Evolutionary conservation across 2,113 vertebrate genomes (phyloP), one percentile per base, ranked within the genome.

Genomic region (Microcebus tavaratra): DNA sequence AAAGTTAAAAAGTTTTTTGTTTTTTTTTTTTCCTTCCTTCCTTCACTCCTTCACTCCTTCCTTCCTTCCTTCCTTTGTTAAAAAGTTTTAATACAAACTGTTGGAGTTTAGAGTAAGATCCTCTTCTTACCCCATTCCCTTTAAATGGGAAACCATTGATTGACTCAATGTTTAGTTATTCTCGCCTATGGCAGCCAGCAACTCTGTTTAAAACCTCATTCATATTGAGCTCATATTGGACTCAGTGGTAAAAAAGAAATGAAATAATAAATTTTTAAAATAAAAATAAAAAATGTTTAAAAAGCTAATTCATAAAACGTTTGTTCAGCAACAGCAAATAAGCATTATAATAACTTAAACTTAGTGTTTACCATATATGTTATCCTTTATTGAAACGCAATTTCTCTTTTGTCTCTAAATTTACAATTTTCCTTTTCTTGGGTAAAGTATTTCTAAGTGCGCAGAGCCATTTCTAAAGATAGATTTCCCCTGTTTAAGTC

Each of bases 401-500:
- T 73, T 57, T 80, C 18, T 93, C 68, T 91, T 70, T 59, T 31
- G 5, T 42, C 67, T 81, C 55, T 90, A 94, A 82, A 65, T 53
- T 91, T 90, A 65, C 8, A 80, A 39, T 75, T 79, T 87, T 87
- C 45, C 50, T 90, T 85, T 48, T 55, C 34, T 73, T 57, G 18
- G 8, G 55, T 63, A 90, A 86, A 83, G 53, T 86, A 93, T 70
- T 79, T 94, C 67, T 39, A 95, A 91, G 29, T 34, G 15, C 95
- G 2, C 20, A 42, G 3, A 86, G 17, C 93, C 29, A 59, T 76
- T 84, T 57, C 42, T 42, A 95, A 93, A 86, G 21, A 96, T 15
- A 10, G 36, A 67, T 45, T 83, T 82, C 8, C 86, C 36, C 31
- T 80, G 25, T 9, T 87, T 83, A 97, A 83, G 23, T 80, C 42